Conservation (phyloP, 1,140 invertebrate genomes). For the Macrostomum lignano region DNA sequence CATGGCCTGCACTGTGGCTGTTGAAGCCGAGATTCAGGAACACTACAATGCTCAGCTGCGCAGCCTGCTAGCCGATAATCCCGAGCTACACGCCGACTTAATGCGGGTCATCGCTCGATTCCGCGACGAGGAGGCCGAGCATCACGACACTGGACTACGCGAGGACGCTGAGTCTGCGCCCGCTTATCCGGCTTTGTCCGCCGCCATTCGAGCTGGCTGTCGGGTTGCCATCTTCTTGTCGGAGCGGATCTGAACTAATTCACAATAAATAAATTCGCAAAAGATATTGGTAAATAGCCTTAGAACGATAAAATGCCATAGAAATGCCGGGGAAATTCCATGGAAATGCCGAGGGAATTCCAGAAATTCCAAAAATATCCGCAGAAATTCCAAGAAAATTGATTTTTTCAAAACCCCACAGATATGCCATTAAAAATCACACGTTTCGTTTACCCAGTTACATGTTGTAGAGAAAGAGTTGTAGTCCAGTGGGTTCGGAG, state of each 20-base stretch:
- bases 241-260: slow-evolving; percentile 59
- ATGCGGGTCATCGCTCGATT: slow-evolving; percentile 62
- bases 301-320: too few relatives aligned
- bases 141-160: slow-evolving; percentile 74
- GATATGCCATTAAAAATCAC: too few relatives aligned
- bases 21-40: slow-evolving; percentile 81
- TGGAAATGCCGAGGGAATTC: too few relatives aligned
- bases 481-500: too few relatives aligned
- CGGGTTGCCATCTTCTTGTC: slow-evolving; percentile 72
- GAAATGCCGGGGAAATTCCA: too few relatives aligned
- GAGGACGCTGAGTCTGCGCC: slow-evolving; percentile 63
- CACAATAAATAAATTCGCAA: too few relatives aligned
- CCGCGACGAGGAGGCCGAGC: slow-evolving; percentile 86
- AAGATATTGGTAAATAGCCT: too few relatives aligned
- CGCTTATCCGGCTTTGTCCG: slow-evolving; percentile 51
- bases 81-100: slow-evolving; percentile 45
- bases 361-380: too few relatives aligned
- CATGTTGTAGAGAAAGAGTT: too few relatives aligned
- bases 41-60: slow-evolving; percentile 95
- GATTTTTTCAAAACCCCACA: too few relatives aligned
- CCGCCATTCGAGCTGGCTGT: slow-evolving; percentile 66
- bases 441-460: too few relatives aligned
- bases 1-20: slow-evolving; percentile 96
- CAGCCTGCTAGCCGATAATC: slow-evolving; percentile 40
- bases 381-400: too few relatives aligned